Evolutionary conservation across 1,140 invertebrate species (phyloP).

Genomic region (Drosophila fuyamai): DNA sequence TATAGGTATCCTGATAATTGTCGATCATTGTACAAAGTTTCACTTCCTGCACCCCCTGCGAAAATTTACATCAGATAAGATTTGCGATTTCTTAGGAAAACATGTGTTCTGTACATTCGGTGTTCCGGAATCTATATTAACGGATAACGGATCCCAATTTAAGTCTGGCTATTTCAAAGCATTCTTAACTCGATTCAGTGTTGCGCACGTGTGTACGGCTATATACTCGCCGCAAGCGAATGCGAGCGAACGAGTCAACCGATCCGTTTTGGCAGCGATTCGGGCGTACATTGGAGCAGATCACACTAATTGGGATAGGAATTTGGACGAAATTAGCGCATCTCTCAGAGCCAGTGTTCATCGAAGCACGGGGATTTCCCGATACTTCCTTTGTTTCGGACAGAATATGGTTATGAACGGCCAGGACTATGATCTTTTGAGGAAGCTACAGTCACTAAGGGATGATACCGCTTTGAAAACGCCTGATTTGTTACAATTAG

Average conservation of each 20-base stretch:
- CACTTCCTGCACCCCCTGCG: too few species aligned
- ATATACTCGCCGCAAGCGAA: slow-evolving; percentile 9
- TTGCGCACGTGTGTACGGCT: slow-evolving; percentile 6
- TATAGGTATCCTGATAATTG: too few species aligned
- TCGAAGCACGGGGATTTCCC: background rate
- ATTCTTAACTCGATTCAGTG: slow-evolving; percentile 16
- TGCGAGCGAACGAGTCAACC: slow-evolving; percentile 19
- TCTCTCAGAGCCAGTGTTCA: slow-evolving; percentile 4
- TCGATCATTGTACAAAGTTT: too few species aligned
- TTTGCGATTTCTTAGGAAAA: slow-evolving; percentile 4
- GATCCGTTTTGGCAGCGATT: slow-evolving; percentile 10
- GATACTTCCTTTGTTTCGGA: too few species aligned
- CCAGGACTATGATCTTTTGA: too few species aligned
- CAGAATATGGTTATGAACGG: too few species aligned
- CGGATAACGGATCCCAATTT: slow-evolving; percentile 5
- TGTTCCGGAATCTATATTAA: background rate
- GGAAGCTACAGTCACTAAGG: too few species aligned
- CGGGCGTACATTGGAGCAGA: slow-evolving; percentile 16
- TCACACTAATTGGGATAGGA: slow-evolving; percentile 10
- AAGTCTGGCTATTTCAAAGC: slow-evolving; percentile 1
- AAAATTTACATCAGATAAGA: background rate
- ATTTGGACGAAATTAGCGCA: slow-evolving; percentile 12
- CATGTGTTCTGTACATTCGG: slow-evolving; percentile 1
- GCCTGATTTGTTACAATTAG: slow-evolving; percentile 2
- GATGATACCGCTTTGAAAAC: background rate